These are phyloP conservation scores for Drosophila ironensis DNA, from an alignment of 1,140 invertebrate genomes.

Conservation along the genomic window DNA sequence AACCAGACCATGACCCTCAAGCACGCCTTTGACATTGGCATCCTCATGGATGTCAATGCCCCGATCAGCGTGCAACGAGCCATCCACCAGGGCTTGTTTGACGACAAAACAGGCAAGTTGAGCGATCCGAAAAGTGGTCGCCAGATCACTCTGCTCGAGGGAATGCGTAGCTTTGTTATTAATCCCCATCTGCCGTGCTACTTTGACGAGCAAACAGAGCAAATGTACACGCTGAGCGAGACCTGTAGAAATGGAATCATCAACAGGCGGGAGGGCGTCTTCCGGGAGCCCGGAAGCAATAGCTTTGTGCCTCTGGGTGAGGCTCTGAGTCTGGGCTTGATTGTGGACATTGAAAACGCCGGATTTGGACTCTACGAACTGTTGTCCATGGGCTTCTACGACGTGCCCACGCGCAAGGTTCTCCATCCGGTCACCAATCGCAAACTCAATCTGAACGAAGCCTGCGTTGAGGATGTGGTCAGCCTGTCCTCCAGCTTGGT, in stretches of 20 bases:
- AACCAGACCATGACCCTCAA: slow-evolving; percentile 88
- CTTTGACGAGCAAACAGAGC: slow-evolving; percentile 88
- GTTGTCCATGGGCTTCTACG: slow-evolving; percentile 91
- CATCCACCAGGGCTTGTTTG: slow-evolving; percentile 93
- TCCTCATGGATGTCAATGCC: slow-evolving; percentile 90
- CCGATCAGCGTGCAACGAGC: slow-evolving; percentile 93
- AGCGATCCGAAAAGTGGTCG: slow-evolving; percentile 89
- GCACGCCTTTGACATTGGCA: slow-evolving; percentile 90
- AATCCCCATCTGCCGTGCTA: slow-evolving; percentile 91
- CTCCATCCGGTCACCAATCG: slow-evolving; percentile 91
- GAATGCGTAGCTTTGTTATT: slow-evolving; percentile 90
- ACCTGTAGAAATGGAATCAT: slow-evolving; percentile 92
- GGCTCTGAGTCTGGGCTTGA: slow-evolving; percentile 89
- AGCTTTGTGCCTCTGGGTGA: slow-evolving; percentile 86
- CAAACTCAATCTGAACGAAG: slow-evolving; percentile 89
- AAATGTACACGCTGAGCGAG: slow-evolving; percentile 88
- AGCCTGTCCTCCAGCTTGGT: slow-evolving; percentile 91
- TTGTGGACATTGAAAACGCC: slow-evolving; percentile 92
- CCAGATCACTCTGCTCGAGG: slow-evolving; percentile 91
- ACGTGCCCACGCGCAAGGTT: slow-evolving; percentile 87
- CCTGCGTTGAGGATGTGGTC: slow-evolving; percentile 90
- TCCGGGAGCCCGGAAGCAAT: slow-evolving; percentile 88
- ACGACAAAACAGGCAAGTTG: slow-evolving; percentile 91
- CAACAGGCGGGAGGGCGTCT: slow-evolving; percentile 90
- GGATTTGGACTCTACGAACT: slow-evolving; percentile 92